Percentiles rank a stretch among this genome's conserved stretches.
Evolutionary conservation across 2,797 vertebrate genomes (phyloP).

Genomic region (Mormyrops boulengeri): DNA sequence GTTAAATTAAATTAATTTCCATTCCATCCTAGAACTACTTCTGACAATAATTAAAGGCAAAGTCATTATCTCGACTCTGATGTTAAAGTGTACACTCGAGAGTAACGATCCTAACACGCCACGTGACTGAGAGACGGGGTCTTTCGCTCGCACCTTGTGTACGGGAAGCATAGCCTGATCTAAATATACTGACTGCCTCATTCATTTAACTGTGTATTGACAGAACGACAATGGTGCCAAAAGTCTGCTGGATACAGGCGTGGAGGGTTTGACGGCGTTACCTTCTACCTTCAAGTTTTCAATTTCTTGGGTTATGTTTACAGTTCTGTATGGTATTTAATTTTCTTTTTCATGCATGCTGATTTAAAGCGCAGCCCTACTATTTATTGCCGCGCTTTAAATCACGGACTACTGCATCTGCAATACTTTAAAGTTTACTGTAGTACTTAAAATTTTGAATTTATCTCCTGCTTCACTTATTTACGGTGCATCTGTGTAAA

Average conservation of each 20-base stretch:
- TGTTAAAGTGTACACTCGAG: background rate
- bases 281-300: background rate
- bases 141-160: background rate
- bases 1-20: constrained; percentile 10
- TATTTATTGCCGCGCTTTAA: background rate
- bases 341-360: background rate
- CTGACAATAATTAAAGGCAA: background rate
- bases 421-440: background rate
- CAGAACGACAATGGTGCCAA: background rate
- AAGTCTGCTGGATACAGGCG: background rate
- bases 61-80: background rate
- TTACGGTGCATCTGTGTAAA: background rate
- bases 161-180: background rate
- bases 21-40: background rate
- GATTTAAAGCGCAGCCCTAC: background rate
- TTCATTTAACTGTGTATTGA: background rate
- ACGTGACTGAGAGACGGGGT: background rate
- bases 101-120: background rate
- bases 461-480: background rate
- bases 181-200: background rate
- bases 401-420: background rate
- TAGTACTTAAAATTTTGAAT: background rate
- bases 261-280: background rate
- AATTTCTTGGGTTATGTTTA: background rate
- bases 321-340: background rate